Evolutionary conservation across 2,888 invertebrate genomes (phyloP), one percentile per base, ranked within the genome.

Genomic region (Sesia apiformis): DNA sequence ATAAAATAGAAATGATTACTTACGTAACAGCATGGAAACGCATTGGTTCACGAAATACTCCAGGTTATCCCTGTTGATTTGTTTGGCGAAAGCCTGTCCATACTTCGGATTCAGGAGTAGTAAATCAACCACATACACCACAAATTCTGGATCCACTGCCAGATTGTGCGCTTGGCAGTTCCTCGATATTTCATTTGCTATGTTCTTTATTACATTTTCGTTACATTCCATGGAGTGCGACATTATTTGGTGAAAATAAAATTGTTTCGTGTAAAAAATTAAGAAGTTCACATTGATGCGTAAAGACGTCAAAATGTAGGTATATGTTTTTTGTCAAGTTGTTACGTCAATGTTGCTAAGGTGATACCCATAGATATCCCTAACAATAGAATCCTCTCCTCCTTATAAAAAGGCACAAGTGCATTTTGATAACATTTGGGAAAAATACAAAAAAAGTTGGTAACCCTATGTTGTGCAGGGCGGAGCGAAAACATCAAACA

Each of bases 71-170:
- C 91, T 83, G 56, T 83, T 84, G 4, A 90, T 75, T 0, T 87
- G 80, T 53, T 78, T 83, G 1, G 83, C 69, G 51, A 90, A 85
- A 38, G 89, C 69, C 51, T 91, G 88, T 0, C 91, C 91, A 70
- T 92, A 91, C 63, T 85, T 85, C 0, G 92, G 92, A 63, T 92
- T 90, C 3, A 92, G 65, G 0, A 91, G 67, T n/a, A 91, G 63
- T 49, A 92, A 64, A 54, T 90, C 88, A 4, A 92, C 86, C 41
- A 90, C 70, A 61, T 90, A 91, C 4, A 84, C 79, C 0, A 91
- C 85, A 55, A 92, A 91, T 6, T 90, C 88, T 0, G 85, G 75
- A 7, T 90, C 85, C 0, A 91, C 80, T 0, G 69, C 64, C 1
- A 90, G 74, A 49, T 78, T 78, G 5, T 76, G 75, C 0, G 76